A percentile compares a stretch with the other conserved stretches of the same genome.
Evolutionary conservation across 2,888 invertebrate species (phyloP).

Genomic region (Tetropium fuscum): DNA sequence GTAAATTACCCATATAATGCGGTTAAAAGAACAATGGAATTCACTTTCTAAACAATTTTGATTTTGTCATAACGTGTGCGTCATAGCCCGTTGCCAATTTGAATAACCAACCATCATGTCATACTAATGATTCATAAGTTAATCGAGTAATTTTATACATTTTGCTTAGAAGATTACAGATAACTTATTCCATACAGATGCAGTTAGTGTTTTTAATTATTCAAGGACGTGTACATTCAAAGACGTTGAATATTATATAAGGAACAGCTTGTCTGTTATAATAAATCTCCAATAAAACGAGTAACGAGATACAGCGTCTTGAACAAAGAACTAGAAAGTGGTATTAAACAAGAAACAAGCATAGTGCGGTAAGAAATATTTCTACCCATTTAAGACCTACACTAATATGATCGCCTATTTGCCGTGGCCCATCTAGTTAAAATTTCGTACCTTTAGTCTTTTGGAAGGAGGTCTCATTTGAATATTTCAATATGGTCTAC

Average conservation of each 20-base stretch:
- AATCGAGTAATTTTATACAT: conserved; percentile 14
- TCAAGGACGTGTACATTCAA: conserved; percentile 7
- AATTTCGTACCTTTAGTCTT: too few relatives aligned
- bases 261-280: not conserved
- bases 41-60: conserved; percentile 21
- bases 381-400: too few relatives aligned
- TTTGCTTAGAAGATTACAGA: conserved; percentile 11
- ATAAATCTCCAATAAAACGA: not conserved
- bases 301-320: too few relatives aligned
- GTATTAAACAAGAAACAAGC: too few relatives aligned
- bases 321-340: too few relatives aligned
- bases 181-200: conserved; percentile 7
- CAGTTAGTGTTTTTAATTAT: conserved; percentile 15
- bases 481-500: too few relatives aligned
- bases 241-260: conserved; percentile 3
- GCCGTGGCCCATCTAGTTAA: too few relatives aligned
- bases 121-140: conserved; percentile 13
- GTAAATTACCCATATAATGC: not conserved
- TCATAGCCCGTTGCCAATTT: conserved; percentile 7
- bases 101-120: conserved; percentile 2
- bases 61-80: conserved; percentile 11
- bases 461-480: too few relatives aligned
- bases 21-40: conserved; percentile 12
- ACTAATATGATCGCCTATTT: too few relatives aligned
- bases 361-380: too few relatives aligned